Evolutionary conservation across 2,888 invertebrate genomes (phyloP), one percentile per base, ranked within the genome.

Genomic region (Diarsia rubi): DNA sequence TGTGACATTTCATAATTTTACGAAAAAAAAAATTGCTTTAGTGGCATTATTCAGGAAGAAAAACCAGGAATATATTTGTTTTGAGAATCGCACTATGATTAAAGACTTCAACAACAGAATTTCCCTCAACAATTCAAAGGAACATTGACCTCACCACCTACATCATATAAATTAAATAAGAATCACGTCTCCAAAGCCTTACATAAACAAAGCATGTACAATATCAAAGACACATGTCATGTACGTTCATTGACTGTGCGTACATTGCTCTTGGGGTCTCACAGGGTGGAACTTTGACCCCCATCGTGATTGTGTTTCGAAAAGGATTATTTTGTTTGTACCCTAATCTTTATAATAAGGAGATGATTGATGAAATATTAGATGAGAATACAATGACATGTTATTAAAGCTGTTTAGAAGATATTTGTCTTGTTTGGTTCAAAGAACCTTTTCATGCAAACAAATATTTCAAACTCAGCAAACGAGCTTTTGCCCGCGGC

Each of bases 321-420:
- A 37, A 14, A 62, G 27, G 52, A 67, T 52, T 77, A 78, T 69
- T 79, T 69, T 80, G 57, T 67, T 57, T 66, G 19, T 37, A 52
- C 12, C 9, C 24, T 54, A 63, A 78, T 63, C 27, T 63, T 21
- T 42, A 16, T 37, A 37, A 24, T 59, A 24, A 2, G 8, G 31
- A 21, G 24, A n/a, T 78, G 42, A 67, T 78, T 78, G 21, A 63
- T 52, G 21, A 31, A 62, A 44, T 71, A 59, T 78, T 49, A 6
- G 27, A 69, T 54, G 14, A 57, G 24, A 14, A 27, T 42, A 21
- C 14, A 42, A 44, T 27, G 24, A 62, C n/a, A 45, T 69, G 47
- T 52, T 19, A 42, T 54, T 66, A 49, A n/a, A 19, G 4, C 16
- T 27, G n/a, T 24, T 16, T 16, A 27, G 27, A 57, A 27, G 2